phyloP scores from a whole-genome alignment of 2,113 vertebrate species.

The Hystrix brachyura region DNA sequence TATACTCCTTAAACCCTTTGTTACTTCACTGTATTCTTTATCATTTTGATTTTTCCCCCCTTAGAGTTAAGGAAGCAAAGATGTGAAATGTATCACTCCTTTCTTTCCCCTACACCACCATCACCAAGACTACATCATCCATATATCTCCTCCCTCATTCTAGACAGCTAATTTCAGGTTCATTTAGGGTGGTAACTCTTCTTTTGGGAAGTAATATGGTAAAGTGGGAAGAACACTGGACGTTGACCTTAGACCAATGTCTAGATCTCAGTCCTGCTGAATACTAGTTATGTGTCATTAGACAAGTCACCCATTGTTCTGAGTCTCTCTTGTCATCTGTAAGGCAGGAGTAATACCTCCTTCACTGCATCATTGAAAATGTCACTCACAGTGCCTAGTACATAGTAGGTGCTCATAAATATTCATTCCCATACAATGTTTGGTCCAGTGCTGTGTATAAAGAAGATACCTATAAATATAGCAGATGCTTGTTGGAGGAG shows the following conservation, averaged over 20 bases:
- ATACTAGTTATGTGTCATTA: background rate
- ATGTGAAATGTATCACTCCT: background rate
- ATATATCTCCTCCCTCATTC: background rate
- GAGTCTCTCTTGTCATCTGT: background rate
- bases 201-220: conserved; percentile 3
- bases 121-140: background rate
- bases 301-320: background rate
- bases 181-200: background rate
- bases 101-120: background rate
- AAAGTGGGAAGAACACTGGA: conserved; percentile 33
- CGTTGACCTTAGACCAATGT: background rate
- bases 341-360: background rate
- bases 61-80: background rate
- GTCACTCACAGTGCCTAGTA: background rate
- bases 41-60: conserved; percentile 36
- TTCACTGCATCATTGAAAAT: background rate
- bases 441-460: background rate
- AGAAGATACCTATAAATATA: background rate
- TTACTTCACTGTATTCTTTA: background rate
- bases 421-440: background rate
- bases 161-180: background rate
- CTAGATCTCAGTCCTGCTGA: background rate
- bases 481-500: background rate
- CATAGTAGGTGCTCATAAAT: background rate
- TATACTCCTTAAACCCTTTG: background rate